Percentiles rank a stretch among this genome's conserved stretches.
Conservation (phyloP, 2,113 vertebrate genomes). For the Xiphophorus hellerii region DNA sequence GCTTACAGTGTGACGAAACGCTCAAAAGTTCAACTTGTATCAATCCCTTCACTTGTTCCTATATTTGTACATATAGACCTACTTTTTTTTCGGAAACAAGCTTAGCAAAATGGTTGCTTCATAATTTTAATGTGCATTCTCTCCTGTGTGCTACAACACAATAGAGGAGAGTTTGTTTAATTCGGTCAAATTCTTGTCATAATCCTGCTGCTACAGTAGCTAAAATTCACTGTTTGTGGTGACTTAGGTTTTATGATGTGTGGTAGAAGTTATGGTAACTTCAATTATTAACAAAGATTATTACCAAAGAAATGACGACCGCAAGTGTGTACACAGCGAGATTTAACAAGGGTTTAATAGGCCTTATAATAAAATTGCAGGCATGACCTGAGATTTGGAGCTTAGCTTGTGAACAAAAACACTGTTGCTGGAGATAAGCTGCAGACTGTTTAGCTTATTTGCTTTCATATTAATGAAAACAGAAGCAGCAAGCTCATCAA, state of each 20-base stretch:
- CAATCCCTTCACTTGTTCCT: background rate
- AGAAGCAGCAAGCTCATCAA: background rate
- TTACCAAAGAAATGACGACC: background rate
- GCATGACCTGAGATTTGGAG: slow-evolving; percentile 38
- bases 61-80: slow-evolving; percentile 5
- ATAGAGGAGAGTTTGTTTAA: slow-evolving; percentile 19
- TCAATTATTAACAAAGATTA: background rate
- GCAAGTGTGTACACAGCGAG: background rate
- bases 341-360: slow-evolving; percentile 33
- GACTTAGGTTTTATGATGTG: slow-evolving; percentile 11
- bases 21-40: background rate
- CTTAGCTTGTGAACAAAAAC: slow-evolving; percentile 13
- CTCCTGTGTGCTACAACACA: slow-evolving; percentile 37
- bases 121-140: slow-evolving; percentile 39
- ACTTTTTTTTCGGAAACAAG: slow-evolving; percentile 41
- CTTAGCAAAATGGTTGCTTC: slow-evolving; percentile 19
- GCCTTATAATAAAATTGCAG: slow-evolving; percentile 17
- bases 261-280: slow-evolving; percentile 8
- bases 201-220: slow-evolving; percentile 2
- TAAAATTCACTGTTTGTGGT: slow-evolving; percentile 15
- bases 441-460: slow-evolving; percentile 15
- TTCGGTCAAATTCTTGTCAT: slow-evolving; percentile 42
- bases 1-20: too few relatives aligned
- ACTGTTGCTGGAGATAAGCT: background rate
- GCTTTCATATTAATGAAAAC: slow-evolving; percentile 2